These are phyloP conservation scores for Drosophila grimshawi DNA, from an alignment of 1,140 invertebrate genomes.

Conservation along the genomic window DNA sequence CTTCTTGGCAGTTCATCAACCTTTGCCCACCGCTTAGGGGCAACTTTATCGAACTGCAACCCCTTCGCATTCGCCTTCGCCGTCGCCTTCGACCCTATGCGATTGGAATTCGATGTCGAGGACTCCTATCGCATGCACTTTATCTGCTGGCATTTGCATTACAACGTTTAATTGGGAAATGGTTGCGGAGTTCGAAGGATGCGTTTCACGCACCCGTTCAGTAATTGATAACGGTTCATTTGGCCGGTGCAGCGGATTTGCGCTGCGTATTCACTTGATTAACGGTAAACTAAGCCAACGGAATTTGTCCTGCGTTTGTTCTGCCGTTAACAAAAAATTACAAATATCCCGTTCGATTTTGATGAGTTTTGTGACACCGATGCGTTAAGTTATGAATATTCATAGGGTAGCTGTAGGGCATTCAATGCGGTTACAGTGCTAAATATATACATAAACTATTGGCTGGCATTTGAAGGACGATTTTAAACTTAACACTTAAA, in stretches of 20 bases:
- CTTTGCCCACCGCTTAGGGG: constrained; percentile 33
- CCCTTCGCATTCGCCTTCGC: constrained; percentile 9
- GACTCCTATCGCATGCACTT: constrained; percentile 55
- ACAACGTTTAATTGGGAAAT: constrained; percentile 65
- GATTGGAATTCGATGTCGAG: background rate
- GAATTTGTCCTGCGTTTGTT: constrained; percentile 3
- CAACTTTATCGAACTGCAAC: constrained; percentile 10
- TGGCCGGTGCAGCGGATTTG: constrained; percentile 62
- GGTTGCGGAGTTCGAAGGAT: constrained; percentile 31
- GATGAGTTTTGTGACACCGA: constrained; percentile 47
- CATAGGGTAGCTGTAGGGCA: background rate
- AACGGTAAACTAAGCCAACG: constrained; percentile 60
- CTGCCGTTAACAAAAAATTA: constrained; percentile 1
- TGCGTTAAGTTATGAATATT: constrained; percentile 61
- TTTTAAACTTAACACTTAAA: background rate
- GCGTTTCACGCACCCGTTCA: constrained; percentile 65
- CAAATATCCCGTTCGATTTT: constrained; percentile 30
- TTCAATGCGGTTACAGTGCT: constrained; percentile 1
- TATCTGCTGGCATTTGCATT: constrained; percentile 76
- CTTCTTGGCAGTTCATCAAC: constrained; percentile 47
- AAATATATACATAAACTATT: background rate
- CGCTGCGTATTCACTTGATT: constrained; percentile 64
- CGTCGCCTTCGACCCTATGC: background rate
- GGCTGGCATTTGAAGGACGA: background rate
- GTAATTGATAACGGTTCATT: constrained; percentile 81